Evolutionary conservation across 2,888 invertebrate species (phyloP).

Genomic region (Xestia rhomboidea): DNA sequence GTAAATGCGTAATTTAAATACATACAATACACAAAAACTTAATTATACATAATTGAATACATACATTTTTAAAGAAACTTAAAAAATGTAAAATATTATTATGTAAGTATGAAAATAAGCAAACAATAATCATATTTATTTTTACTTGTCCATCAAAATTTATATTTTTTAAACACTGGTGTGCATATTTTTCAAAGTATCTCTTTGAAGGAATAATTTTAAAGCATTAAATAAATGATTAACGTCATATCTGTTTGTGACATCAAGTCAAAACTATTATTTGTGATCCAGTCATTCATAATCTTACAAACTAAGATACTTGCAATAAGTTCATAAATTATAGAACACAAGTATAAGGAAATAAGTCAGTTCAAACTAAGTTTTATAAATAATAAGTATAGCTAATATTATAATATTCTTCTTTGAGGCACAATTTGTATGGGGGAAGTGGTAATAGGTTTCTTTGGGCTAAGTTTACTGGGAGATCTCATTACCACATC

Average conservation of each 20-base stretch:
- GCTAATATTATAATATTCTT: slow-evolving; percentile 80
- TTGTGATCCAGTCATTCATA: slow-evolving; percentile 50
- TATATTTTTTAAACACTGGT: slow-evolving; percentile 28
- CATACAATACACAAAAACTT: slow-evolving; percentile 28
- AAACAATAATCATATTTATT: slow-evolving; percentile 31
- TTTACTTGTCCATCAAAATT: slow-evolving; percentile 25
- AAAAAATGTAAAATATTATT: slow-evolving; percentile 32
- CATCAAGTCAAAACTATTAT: slow-evolving; percentile 43
- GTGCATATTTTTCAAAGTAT: slow-evolving; percentile 23
- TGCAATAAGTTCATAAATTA: slow-evolving; percentile 23
- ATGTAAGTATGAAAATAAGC: slow-evolving; percentile 12
- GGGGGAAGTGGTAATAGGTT: slow-evolving; percentile 83
- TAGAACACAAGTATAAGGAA: slow-evolving; percentile 29
- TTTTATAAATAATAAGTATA: slow-evolving; percentile 42
- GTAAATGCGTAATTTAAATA: slow-evolving; percentile 46
- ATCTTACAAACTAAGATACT: slow-evolving; percentile 58
- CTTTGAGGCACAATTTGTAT: slow-evolving; percentile 84
- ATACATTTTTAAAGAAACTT: slow-evolving; percentile 27
- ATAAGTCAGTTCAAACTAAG: slow-evolving; percentile 33
- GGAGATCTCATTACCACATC: slow-evolving; percentile 89
- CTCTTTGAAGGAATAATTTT: slow-evolving; percentile 27
- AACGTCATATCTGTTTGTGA: slow-evolving; percentile 15
- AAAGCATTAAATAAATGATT: slow-evolving; percentile 37
- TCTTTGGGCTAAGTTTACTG: slow-evolving; percentile 86
- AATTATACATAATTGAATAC: slow-evolving; percentile 23